Evolutionary conservation across 2,797 vertebrate species (phyloP).

Genomic region (Graptemys geographica): DNA sequence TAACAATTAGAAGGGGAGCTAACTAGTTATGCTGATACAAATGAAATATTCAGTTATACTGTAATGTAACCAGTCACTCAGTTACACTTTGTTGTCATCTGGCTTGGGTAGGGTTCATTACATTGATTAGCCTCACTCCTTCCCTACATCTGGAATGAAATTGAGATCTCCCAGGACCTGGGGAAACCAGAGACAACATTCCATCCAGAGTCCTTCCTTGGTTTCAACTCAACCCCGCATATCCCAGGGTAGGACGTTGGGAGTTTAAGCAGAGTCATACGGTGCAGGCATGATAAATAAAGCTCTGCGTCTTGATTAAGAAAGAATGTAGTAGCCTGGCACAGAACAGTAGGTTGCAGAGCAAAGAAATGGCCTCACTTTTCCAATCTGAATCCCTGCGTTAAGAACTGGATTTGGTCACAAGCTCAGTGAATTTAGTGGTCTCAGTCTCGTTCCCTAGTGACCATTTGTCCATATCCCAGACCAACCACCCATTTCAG

Average conservation of each 20-base stretch:
- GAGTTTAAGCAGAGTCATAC: background rate
- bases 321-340: background rate
- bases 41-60: background rate
- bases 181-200: background rate
- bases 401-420: background rate
- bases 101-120: background rate
- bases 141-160: too few species aligned
- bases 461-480: slow-evolving; percentile 23
- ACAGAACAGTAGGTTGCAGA: background rate
- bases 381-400: slow-evolving; percentile 25
- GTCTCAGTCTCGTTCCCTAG: background rate
- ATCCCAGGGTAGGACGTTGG: background rate
- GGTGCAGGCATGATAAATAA: background rate
- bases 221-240: background rate
- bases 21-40: background rate
- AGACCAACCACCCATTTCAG: background rate
- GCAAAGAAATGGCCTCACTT: background rate
- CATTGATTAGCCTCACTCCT: background rate
- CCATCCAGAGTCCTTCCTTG: background rate
- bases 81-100: background rate
- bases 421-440: background rate
- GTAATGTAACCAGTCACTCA: background rate
- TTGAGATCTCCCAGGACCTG: background rate
- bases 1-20: background rate
- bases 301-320: background rate